Evolutionary conservation across 1,140 invertebrate genomes (phyloP).

Genomic region (Tetramorium alpestre): DNA sequence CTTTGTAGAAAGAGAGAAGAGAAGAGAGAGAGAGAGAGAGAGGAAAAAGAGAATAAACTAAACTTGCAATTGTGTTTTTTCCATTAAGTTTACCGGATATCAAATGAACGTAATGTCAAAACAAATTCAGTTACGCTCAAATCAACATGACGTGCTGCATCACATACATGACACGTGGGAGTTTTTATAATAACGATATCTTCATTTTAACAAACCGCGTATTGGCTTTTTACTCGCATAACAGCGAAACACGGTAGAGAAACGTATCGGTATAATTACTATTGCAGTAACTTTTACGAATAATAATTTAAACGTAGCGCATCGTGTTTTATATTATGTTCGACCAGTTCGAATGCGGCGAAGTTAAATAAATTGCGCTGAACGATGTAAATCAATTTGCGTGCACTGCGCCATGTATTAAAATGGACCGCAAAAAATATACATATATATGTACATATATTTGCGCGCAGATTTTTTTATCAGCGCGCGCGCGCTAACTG

Average conservation of each 20-base stretch:
- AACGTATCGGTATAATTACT: conserved; percentile 14
- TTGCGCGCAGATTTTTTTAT: conserved; percentile 28
- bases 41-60: background rate
- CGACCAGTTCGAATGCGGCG: background rate
- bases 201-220: conserved; percentile 20
- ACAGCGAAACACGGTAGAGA: background rate
- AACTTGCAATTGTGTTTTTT: background rate
- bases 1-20: background rate
- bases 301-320: conserved; percentile 39
- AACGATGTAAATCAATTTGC: conserved; percentile 51
- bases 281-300: conserved; percentile 14
- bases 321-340: conserved; percentile 2
- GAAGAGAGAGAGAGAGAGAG: background rate
- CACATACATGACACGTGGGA: background rate
- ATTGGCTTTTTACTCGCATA: background rate
- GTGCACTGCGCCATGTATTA: conserved; percentile 6
- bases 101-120: background rate
- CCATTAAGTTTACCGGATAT: background rate
- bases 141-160: background rate
- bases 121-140: conserved; percentile 9
- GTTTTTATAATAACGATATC: conserved; percentile 12
- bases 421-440: conserved; percentile 16
- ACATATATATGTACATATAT: background rate
- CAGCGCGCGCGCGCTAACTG: conserved; percentile 10
- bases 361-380: conserved; percentile 35